A percentile compares a stretch with the other conserved stretches of the same genome.
phyloP scores from a whole-genome alignment of 2,888 invertebrate species.

The Cybosia mesomella region DNA sequence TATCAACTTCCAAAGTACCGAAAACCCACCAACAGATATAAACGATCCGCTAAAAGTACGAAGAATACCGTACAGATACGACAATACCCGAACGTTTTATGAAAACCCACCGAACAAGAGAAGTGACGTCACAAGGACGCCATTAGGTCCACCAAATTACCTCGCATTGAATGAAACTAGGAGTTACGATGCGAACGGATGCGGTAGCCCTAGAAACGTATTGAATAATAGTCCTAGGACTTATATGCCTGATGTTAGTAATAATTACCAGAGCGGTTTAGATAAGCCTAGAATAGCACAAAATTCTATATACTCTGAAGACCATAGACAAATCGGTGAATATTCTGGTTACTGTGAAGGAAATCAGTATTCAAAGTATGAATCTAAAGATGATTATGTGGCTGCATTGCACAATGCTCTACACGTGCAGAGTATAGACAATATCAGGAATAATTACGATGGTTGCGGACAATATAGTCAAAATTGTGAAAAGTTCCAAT shows the following conservation, averaged over 20 bases:
- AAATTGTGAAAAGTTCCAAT: slow-evolving; percentile 78
- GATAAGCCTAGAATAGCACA: slow-evolving; percentile 63
- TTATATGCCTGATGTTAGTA: slow-evolving; percentile 67
- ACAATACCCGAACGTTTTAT: slow-evolving; percentile 73
- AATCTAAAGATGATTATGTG: slow-evolving; percentile 72
- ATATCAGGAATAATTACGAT: slow-evolving; percentile 66
- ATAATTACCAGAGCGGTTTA: slow-evolving; percentile 66
- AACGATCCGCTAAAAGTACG: slow-evolving; percentile 64
- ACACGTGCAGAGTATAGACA: slow-evolving; percentile 71
- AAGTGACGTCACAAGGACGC: slow-evolving; percentile 64
- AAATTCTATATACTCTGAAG: slow-evolving; percentile 69
- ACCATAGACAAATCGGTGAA: slow-evolving; percentile 66
- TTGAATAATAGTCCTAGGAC: slow-evolving; percentile 74
- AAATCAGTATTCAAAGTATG: slow-evolving; percentile 68
- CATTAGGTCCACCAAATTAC: slow-evolving; percentile 72
- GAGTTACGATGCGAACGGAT: slow-evolving; percentile 69
- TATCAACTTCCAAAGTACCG: slow-evolving; percentile 63
- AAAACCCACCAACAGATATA: slow-evolving; percentile 50
- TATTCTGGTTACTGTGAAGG: slow-evolving; percentile 72
- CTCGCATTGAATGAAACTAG: slow-evolving; percentile 60
- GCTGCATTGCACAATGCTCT: slow-evolving; percentile 69
- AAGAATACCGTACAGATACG: slow-evolving; percentile 64
- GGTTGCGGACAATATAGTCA: slow-evolving; percentile 68
- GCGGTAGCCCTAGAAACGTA: slow-evolving; percentile 76
- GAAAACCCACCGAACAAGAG: slow-evolving; percentile 73